These are phyloP conservation scores for Chorisops tibialis DNA, from an alignment of 2,888 invertebrate genomes.

Conservation along the genomic window DNA sequence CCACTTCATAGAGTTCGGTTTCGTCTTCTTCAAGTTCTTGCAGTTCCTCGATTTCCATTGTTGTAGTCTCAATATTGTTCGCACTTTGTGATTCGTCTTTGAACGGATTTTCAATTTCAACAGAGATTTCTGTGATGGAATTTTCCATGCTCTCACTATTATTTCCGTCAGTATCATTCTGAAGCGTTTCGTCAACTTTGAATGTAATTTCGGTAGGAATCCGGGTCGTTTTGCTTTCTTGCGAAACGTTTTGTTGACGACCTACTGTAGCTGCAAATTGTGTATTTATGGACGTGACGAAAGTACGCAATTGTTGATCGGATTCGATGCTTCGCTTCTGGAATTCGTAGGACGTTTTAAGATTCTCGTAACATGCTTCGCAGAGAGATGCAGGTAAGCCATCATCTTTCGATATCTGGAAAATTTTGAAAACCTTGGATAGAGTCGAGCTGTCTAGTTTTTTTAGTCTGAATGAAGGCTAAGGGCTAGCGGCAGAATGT, in stretches of 20 bases:
- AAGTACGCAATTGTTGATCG: conserved; percentile 27
- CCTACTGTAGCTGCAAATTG: conserved; percentile 14
- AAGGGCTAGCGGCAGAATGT: too few species aligned
- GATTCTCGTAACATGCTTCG: conserved; percentile 27
- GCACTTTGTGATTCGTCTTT: too few species aligned
- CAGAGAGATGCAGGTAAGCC: conserved; percentile 34
- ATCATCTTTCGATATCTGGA: conserved; percentile 31
- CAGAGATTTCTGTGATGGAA: too few species aligned
- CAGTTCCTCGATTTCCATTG: too few species aligned
- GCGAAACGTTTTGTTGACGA: neutral
- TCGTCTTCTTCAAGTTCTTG: neutral
- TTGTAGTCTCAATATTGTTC: too few species aligned
- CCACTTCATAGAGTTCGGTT: neutral
- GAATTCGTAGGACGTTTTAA: conserved; percentile 33
- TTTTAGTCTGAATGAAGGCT: too few species aligned
- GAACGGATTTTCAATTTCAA: too few species aligned
- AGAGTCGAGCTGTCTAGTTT: neutral
- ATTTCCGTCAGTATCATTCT: too few species aligned
- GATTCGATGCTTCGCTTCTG: conserved; percentile 31
- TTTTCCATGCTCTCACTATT: too few species aligned
- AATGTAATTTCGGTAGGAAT: too few species aligned
- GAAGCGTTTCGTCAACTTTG: too few species aligned
- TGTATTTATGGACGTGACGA: conserved; percentile 25
- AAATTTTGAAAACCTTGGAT: neutral
- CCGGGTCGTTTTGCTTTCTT: too few species aligned